Evolutionary conservation across 2,113 vertebrate genomes (phyloP).

Genomic region (Plecotus auritus): DNA sequence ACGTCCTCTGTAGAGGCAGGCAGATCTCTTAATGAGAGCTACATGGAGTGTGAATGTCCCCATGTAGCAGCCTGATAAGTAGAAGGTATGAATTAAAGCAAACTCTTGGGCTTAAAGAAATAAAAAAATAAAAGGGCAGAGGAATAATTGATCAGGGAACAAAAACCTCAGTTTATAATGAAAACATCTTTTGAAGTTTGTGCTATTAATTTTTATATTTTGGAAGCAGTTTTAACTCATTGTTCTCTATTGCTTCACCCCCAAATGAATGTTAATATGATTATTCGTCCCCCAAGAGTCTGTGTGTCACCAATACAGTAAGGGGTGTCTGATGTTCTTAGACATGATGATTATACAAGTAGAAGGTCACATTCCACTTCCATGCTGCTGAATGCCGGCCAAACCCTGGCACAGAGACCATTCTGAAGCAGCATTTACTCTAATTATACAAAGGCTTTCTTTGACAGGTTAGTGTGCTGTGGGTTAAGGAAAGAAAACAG

Average conservation of each 20-base stretch:
- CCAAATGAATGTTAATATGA: neutral
- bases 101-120: neutral
- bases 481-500: neutral
- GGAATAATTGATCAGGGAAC: neutral
- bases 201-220: neutral
- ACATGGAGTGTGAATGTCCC: rapidly evolving
- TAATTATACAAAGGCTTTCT: neutral
- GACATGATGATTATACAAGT: neutral
- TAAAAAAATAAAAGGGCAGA: neutral
- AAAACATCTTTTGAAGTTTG: constrained; percentile 8
- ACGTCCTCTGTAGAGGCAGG: no score
- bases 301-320: neutral
- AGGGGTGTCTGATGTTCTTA: constrained; percentile 4
- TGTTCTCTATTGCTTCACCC: neutral
- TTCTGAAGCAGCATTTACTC: neutral
- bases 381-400: neutral
- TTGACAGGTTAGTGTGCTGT: neutral
- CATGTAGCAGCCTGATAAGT: neutral
- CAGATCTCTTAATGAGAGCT: neutral
- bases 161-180: neutral
- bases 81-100: neutral
- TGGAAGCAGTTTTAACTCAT: neutral
- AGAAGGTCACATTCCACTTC: neutral
- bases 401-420: neutral
- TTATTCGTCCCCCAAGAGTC: neutral